A percentile compares a stretch with the other conserved stretches of the same genome.
Evolutionary conservation across 2,797 vertebrate species (phyloP).

Genomic region (Periparus ater): DNA sequence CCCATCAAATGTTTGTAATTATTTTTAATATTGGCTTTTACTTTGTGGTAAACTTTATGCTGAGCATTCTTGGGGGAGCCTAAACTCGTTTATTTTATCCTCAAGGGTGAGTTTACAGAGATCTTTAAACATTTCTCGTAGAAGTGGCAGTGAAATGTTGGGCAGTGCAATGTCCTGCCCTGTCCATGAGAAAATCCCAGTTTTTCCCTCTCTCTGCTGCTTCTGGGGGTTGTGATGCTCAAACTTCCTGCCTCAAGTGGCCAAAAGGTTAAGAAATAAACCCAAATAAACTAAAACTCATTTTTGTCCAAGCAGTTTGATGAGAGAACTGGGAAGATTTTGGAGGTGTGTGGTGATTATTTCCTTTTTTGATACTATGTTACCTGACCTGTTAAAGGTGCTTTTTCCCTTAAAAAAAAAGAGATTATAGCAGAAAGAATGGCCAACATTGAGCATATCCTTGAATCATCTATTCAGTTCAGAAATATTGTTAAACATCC

Average conservation of each 20-base stretch:
- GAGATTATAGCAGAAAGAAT: not conserved
- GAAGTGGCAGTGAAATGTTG: accelerated
- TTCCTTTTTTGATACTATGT: not conserved
- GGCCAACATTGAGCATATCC: too few relatives aligned
- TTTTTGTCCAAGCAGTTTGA: not conserved
- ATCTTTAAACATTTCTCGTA: not conserved
- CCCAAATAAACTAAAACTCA: not conserved
- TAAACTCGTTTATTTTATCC: not conserved
- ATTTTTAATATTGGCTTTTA: not conserved
- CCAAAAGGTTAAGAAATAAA: not conserved
- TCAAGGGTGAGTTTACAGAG: not conserved
- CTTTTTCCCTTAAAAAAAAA: not conserved
- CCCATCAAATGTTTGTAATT: not conserved
- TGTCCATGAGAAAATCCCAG: not conserved
- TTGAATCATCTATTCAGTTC: not conserved
- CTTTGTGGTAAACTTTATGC: not conserved
- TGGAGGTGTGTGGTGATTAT: accelerated
- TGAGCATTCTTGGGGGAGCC: not conserved
- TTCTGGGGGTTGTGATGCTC: not conserved
- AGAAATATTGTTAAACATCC: not conserved
- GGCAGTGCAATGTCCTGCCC: not conserved
- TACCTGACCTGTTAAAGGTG: not conserved
- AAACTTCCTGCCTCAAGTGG: not conserved
- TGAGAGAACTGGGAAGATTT: not conserved
- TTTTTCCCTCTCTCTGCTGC: accelerated